phyloP scores from a whole-genome alignment of 2,888 invertebrate genomes.

The Drosophila cognata region DNA sequence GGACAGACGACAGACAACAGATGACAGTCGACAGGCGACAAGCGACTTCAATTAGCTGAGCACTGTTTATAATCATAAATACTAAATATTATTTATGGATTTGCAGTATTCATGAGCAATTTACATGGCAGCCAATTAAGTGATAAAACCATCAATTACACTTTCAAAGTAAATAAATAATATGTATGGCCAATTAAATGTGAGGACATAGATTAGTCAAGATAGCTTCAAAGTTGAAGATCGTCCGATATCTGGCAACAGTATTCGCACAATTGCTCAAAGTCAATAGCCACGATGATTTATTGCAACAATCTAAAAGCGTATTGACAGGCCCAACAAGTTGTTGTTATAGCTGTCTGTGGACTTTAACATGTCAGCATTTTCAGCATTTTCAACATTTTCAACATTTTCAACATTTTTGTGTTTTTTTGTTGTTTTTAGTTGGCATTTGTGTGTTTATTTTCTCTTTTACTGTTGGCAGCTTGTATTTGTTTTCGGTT shows the following conservation, averaged over 20 bases:
- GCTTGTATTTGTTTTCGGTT: constrained; percentile 34
- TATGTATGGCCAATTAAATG: constrained; percentile 33
- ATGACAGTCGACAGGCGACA: neutral
- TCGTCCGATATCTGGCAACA: constrained; percentile 12
- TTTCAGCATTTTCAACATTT: constrained; percentile 13
- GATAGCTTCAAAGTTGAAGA: neutral
- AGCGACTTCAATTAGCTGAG: constrained; percentile 34
- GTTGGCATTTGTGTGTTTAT: neutral
- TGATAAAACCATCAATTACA: constrained; percentile 35
- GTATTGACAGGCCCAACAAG: constrained; percentile 19
- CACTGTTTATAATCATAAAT: constrained; percentile 8
- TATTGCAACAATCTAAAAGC: constrained; percentile 44
- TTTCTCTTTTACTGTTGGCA: constrained; percentile 7
- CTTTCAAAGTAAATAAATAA: constrained; percentile 13
- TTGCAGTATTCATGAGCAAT: constrained; percentile 38
- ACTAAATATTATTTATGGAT: constrained; percentile 38
- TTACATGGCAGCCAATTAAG: constrained; percentile 53
- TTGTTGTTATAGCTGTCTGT: constrained; percentile 15
- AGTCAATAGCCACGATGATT: constrained; percentile 60
- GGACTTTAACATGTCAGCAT: constrained; percentile 1
- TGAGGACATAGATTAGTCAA: constrained; percentile 19
- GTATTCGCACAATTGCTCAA: constrained; percentile 60
- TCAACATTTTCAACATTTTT: constrained; percentile 12
- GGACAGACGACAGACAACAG: neutral
- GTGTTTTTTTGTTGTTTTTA: neutral